Percentiles rank a stretch among this genome's conserved stretches.
These are phyloP conservation scores for Caenorhabditis tropicalis DNA, from an alignment of 1,140 invertebrate genomes.

Conservation along the genomic window DNA sequence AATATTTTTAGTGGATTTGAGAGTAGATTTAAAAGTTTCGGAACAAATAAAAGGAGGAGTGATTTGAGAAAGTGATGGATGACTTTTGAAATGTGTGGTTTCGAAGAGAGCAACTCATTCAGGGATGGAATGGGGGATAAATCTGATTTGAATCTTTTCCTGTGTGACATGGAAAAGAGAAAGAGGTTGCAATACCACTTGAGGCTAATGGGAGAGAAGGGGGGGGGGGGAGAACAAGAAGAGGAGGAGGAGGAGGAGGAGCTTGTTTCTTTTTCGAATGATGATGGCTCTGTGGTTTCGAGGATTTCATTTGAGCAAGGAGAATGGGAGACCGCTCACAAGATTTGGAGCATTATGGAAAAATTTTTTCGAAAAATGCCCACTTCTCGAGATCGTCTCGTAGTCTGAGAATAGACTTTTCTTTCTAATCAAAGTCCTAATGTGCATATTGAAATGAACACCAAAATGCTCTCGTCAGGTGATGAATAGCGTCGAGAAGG, in stretches of 20 bases:
- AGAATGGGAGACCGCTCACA: too few species aligned
- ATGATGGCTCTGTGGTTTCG: not conserved
- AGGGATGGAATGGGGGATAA: not conserved
- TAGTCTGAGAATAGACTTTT: too few species aligned
- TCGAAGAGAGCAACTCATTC: not conserved
- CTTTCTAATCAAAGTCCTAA: too few species aligned
- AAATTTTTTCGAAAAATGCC: too few species aligned
- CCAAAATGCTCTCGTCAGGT: too few species aligned
- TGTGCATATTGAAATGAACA: too few species aligned
- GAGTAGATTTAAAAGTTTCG: too few species aligned
- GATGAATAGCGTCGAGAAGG: too few species aligned
- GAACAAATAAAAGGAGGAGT: not conserved
- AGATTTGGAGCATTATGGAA: too few species aligned
- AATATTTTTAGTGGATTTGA: too few species aligned
- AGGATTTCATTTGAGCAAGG: too few species aligned
- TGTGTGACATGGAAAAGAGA: not conserved
- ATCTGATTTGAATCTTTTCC: slow-evolving; percentile 31
- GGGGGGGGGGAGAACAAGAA: not conserved
- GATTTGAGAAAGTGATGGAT: not conserved
- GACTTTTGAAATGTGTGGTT: not conserved
- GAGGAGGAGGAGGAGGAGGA: not conserved
- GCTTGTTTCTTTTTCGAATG: not conserved
- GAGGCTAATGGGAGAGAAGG: not conserved
- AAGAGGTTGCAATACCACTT: not conserved
- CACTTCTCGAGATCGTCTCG: too few species aligned